Evolutionary conservation across 2,888 invertebrate species (phyloP).

Genomic region (Caenorhabditis virilis): DNA sequence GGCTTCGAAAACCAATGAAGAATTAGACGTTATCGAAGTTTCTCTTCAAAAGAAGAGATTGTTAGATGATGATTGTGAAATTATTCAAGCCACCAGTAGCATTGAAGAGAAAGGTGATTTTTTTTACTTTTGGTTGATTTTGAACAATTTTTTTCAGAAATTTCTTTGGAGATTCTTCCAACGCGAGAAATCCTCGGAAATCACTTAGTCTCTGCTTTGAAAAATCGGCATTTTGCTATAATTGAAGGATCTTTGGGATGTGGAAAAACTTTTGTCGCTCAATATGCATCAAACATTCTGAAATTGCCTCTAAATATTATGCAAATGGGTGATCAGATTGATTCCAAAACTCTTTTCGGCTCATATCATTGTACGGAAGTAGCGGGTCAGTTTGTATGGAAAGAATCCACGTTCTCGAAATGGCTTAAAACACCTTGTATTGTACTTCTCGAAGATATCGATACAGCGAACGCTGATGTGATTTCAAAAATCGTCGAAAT

Average conservation of each 20-base stretch:
- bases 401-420: slow-evolving; percentile 73
- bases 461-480: slow-evolving; percentile 89
- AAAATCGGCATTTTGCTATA: slow-evolving; percentile 28
- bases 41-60: slow-evolving; percentile 29
- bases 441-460: slow-evolving; percentile 86
- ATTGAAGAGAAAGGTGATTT: slow-evolving; percentile 9
- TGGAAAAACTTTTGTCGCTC: slow-evolving; percentile 89
- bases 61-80: slow-evolving; percentile 13
- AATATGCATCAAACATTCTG: slow-evolving; percentile 82
- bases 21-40: slow-evolving; percentile 33
- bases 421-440: slow-evolving; percentile 77
- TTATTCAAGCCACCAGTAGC: slow-evolving; percentile 7
- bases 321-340: slow-evolving; percentile 94
- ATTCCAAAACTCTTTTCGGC: slow-evolving; percentile 89
- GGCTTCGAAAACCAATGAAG: slow-evolving; percentile 30
- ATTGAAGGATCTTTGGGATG: slow-evolving; percentile 83
- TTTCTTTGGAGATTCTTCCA: slow-evolving; percentile 13
- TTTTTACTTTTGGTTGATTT: not conserved
- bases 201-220: slow-evolving; percentile 26
- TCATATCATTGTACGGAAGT: slow-evolving; percentile 91
- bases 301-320: slow-evolving; percentile 80
- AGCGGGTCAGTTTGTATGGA: slow-evolving; percentile 96
- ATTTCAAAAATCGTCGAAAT: slow-evolving; percentile 70
- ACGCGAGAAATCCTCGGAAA: slow-evolving; percentile 29
- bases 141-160: slow-evolving; percentile 5